These are phyloP conservation scores for Virgularia gustaviana DNA, from an alignment of 92 coral and sea anemone species.

Conservation along the genomic window DNA sequence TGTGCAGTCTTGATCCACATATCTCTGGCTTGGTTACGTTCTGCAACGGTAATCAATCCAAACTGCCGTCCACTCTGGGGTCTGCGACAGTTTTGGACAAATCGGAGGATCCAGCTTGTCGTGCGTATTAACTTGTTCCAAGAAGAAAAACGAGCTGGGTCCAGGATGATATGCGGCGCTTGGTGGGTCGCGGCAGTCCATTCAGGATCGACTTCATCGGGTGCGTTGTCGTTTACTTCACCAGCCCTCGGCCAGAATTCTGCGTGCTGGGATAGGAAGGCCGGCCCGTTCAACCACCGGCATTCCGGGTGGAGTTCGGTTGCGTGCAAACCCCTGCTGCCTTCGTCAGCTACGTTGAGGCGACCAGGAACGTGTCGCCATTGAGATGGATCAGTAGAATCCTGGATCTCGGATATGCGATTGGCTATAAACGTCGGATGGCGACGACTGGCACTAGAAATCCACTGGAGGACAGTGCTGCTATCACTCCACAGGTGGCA, in stretches of 20 bases:
- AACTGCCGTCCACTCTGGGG: too few relatives aligned
- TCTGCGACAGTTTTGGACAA: too few relatives aligned
- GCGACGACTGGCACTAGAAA: slow-evolving; percentile 23
- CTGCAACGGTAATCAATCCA: too few relatives aligned
- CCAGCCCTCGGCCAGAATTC: slow-evolving; percentile 33
- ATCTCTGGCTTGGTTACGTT: too few relatives aligned
- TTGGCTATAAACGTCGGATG: slow-evolving; percentile 38
- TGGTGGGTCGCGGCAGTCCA: too few relatives aligned
- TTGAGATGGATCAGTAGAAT: slow-evolving; percentile 21
- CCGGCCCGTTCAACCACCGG: slow-evolving; percentile 50
- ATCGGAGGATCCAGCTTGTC: too few relatives aligned
- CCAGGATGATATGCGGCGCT: too few relatives aligned
- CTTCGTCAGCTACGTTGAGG: slow-evolving; percentile 40
- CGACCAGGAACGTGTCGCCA: slow-evolving; percentile 40
- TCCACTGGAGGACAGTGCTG: slow-evolving; percentile 32
- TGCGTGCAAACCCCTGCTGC: slow-evolving; percentile 30
- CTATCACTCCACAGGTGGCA: slow-evolving; percentile 33
- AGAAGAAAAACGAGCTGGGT: too few relatives aligned
- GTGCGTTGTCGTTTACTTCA: background rate
- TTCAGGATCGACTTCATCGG: too few relatives aligned
- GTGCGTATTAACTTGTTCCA: too few relatives aligned
- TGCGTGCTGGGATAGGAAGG: slow-evolving; percentile 24
- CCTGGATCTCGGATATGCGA: slow-evolving; percentile 33
- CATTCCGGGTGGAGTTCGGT: slow-evolving; percentile 27
- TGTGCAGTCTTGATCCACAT: too few relatives aligned